Evolutionary conservation across 2,113 vertebrate genomes (phyloP), one percentile per base, ranked within the genome.

Genomic region (Nasalis larvatus): DNA sequence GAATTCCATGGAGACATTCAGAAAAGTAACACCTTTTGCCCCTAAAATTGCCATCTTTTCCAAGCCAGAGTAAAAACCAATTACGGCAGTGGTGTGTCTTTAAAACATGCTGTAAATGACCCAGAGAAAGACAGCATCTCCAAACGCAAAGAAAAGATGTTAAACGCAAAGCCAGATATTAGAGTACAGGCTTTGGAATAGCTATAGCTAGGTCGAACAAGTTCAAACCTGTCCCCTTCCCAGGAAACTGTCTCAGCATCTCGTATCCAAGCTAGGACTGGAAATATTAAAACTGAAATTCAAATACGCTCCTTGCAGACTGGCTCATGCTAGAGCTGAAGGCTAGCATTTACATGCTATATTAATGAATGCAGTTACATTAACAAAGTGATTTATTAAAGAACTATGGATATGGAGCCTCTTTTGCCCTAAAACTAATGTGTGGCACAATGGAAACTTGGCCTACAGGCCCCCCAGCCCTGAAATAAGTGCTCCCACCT

Each of bases 91-190:
- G 49, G 14, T n/a, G 3, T 80, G 27, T 86, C 86, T 92, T 92
- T 90, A 92, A 92, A 86, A 88, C 25, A 60, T 1, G 45, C 8
- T 87, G 20, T 47, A 88, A 87, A 91, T 37, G 52, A 66, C 69
- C 54, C 56, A 84, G 23, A 86, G 58, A 91, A 95, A 97, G 63
- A 9, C 5, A 63, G 49, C 8, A 91, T 96, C 32, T 88, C 71
- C 32, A 91, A 88, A 94, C 47, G 13, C 85, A 96, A 96, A 86
- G 47, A 40, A 66, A 32, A 93, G 81, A 94, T 56, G 54, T 42
- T 42, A 42, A 42, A 42, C 42, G 42, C 77, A 80, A 7, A 76
- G 32, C 30, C 56, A 94, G 20, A 71, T 90, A 91, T 58, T 74
- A 56, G 81, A 78, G 42, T 54, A 66, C 0, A 78, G 18, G 42